A percentile compares a stretch with the other conserved stretches of the same genome.
These are phyloP conservation scores for Catharus bicknelli DNA, from an alignment of 2,113 vertebrate genomes.

Conservation along the genomic window DNA sequence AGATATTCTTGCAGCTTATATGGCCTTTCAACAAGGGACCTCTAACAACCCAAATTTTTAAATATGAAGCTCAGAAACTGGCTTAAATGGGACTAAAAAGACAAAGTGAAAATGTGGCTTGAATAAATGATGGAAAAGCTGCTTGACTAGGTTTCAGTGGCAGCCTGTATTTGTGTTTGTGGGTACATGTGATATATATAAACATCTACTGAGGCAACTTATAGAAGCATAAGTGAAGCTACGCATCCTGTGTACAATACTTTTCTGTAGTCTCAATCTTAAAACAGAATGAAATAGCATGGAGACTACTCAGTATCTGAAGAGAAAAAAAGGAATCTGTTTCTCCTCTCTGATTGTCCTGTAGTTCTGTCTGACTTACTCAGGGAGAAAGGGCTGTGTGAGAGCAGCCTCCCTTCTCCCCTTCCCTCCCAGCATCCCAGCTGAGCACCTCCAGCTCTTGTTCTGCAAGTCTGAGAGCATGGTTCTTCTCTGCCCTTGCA, in stretches of 20 bases:
- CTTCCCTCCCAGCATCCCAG: neutral
- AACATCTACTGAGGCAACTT: neutral
- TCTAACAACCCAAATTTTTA: neutral
- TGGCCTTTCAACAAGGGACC: neutral
- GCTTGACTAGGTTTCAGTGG: neutral
- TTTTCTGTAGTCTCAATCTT: neutral
- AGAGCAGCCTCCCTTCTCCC: neutral
- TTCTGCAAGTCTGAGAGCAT: neutral
- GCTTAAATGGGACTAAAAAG: neutral
- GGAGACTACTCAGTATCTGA: neutral
- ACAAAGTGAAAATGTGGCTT: neutral
- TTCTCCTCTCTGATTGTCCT: neutral
- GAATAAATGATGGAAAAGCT: neutral
- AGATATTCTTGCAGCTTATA: neutral
- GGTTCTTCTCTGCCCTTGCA: neutral
- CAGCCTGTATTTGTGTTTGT: neutral
- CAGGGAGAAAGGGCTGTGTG: neutral
- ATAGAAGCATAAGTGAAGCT: neutral
- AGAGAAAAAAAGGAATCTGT: neutral
- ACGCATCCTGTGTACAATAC: too few species aligned
- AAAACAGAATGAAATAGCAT: neutral
- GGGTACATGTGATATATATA: too few species aligned
- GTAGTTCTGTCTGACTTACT: neutral
- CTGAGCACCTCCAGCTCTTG: accelerated
- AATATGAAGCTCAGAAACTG: neutral